Conservation (phyloP, 2,888 invertebrate species). For the Macaria notata region DNA sequence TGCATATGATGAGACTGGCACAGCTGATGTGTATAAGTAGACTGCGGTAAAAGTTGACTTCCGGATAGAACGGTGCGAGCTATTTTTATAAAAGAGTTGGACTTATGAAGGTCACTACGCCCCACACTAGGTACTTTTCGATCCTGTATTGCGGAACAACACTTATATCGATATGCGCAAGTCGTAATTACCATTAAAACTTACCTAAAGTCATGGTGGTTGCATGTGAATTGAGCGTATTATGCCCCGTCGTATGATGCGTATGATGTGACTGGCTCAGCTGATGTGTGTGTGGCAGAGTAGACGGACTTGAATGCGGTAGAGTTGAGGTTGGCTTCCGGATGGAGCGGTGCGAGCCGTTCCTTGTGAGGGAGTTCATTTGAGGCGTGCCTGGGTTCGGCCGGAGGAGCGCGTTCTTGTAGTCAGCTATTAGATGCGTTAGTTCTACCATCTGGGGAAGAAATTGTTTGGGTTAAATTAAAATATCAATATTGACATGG, state of each 20-base stretch:
- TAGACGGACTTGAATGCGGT: slow-evolving; percentile 75
- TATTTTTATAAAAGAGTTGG: slow-evolving; percentile 88
- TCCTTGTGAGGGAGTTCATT: slow-evolving; percentile 89
- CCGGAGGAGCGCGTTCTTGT: slow-evolving; percentile 94
- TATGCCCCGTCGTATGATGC: slow-evolving; percentile 74
- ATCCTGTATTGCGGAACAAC: too few species aligned
- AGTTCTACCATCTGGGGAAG: slow-evolving; percentile 90
- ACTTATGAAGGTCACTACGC: too few species aligned
- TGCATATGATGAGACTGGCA: slow-evolving; percentile 55
- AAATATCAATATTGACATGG: too few species aligned
- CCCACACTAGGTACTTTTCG: too few species aligned
- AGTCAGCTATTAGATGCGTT: slow-evolving; percentile 95
- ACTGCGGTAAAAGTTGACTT: slow-evolving; percentile 22
- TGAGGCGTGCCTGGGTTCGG: slow-evolving; percentile 90
- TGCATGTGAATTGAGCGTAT: slow-evolving; percentile 83
- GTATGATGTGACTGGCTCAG: slow-evolving; percentile 52
- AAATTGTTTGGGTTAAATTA: not conserved
- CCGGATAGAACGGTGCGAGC: slow-evolving; percentile 36
- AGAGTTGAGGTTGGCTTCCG: slow-evolving; percentile 61
- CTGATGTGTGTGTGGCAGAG: slow-evolving; percentile 59
- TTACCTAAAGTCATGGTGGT: slow-evolving; percentile 64
- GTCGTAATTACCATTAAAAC: not conserved
- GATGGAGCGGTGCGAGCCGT: slow-evolving; percentile 85
- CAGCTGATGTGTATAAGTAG: slow-evolving; percentile 58
- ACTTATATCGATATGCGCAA: too few species aligned